Conservation (phyloP, 2,888 invertebrate genomes). For the Harpagoxenus sublaevis region DNA sequence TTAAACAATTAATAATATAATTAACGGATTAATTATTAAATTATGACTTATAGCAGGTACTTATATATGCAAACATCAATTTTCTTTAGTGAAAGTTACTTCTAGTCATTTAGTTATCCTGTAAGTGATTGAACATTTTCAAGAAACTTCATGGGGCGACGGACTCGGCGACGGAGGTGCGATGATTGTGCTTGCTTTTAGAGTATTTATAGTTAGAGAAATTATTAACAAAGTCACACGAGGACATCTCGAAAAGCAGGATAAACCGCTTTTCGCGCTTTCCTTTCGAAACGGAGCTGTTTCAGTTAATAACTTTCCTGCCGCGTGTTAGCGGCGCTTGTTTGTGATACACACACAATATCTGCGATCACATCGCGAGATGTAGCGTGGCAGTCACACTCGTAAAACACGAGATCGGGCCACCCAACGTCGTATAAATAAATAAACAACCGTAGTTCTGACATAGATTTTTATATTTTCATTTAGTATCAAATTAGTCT, state of each 20-base stretch:
- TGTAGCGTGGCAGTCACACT: slow-evolving; percentile 8
- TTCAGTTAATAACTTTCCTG: slow-evolving; percentile 14
- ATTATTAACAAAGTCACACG: slow-evolving; percentile 6
- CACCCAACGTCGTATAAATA: slow-evolving; percentile 39
- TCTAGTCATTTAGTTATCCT: slow-evolving; percentile 7
- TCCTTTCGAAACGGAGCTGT: background rate
- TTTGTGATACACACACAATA: slow-evolving; percentile 33
- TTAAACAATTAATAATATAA: background rate
- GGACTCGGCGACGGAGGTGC: background rate
- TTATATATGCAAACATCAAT: background rate
- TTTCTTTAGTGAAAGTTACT: background rate
- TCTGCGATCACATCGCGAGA: background rate
- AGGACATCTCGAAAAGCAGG: too few species aligned
- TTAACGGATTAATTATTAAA: background rate
- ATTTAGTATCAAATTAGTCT: slow-evolving; percentile 66
- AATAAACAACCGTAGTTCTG: slow-evolving; percentile 59
- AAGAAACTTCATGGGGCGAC: background rate
- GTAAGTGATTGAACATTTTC: background rate
- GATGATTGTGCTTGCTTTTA: background rate
- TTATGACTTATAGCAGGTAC: background rate
- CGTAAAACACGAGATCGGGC: slow-evolving; percentile 53
- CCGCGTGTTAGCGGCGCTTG: background rate
- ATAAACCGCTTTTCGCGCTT: slow-evolving; percentile 23
- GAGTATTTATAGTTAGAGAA: background rate
- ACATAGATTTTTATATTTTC: slow-evolving; percentile 68